Conservation (phyloP, 2,888 invertebrate genomes). For the Agonopterix arenella region DNA sequence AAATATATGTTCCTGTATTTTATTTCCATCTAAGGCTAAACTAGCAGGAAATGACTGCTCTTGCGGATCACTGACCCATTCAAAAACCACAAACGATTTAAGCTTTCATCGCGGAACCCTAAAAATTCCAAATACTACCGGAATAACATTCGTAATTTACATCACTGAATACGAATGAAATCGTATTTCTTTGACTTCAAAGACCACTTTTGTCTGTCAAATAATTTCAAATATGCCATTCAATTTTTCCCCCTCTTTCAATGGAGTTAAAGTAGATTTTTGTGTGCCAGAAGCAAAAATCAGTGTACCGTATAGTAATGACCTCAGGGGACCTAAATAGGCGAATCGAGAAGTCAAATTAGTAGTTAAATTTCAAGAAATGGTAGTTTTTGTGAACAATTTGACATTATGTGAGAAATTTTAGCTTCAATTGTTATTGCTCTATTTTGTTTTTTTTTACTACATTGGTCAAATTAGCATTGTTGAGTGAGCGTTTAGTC, state of each 20-base stretch:
- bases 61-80: too few species aligned
- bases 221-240: background rate
- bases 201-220: slow-evolving; percentile 1
- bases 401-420: slow-evolving; percentile 9
- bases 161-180: slow-evolving; percentile 5
- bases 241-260: background rate
- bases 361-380: slow-evolving; percentile 16
- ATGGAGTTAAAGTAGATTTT: background rate
- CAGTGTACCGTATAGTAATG: slow-evolving; percentile 2
- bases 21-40: too few species aligned
- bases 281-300: background rate
- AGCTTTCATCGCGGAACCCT: too few species aligned
- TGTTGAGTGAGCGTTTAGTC: too few species aligned
- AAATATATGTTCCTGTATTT: too few species aligned
- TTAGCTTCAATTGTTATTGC: too few species aligned
- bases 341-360: slow-evolving; percentile 16
- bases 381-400: slow-evolving; percentile 4
- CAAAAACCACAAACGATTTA: too few species aligned
- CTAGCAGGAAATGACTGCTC: too few species aligned
- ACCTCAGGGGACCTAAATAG: slow-evolving; percentile 7
- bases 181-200: slow-evolving; percentile 5
- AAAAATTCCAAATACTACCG: slow-evolving; percentile 1
- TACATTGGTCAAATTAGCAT: too few species aligned
- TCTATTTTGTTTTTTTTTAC: too few species aligned
- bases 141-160: slow-evolving; percentile 4